Evolutionary conservation across 2,797 vertebrate species (phyloP).

Genomic region (Cynopterus sphinx): DNA sequence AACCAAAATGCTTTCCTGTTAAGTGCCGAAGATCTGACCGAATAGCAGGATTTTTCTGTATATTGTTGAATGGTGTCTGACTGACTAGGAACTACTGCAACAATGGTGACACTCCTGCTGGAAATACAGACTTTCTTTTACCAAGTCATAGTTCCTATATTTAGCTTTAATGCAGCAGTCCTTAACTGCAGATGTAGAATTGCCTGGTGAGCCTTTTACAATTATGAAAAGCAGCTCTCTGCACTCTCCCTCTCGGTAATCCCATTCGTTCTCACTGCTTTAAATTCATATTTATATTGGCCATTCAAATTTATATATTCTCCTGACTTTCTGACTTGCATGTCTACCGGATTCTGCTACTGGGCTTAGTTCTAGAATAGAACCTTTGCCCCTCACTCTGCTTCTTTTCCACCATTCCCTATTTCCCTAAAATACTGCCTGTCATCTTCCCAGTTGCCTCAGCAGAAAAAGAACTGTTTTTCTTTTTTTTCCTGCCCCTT

Average conservation of each 20-base stretch:
- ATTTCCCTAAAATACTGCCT: not conserved
- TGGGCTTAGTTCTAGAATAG: not conserved
- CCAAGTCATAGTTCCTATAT: not conserved
- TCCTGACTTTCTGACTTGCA: not conserved
- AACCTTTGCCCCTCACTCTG: not conserved
- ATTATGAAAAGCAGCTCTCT: not conserved
- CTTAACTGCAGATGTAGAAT: not conserved
- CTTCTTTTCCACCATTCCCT: not conserved
- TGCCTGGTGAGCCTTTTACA: not conserved
- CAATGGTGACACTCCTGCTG: not conserved
- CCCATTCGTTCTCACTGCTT: not conserved
- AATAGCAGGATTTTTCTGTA: not conserved
- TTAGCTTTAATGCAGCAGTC: constrained; percentile 32
- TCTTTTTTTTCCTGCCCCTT: not conserved
- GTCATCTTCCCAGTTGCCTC: not conserved
- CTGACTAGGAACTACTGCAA: not conserved
- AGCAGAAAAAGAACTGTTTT: not conserved
- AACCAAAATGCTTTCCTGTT: not conserved
- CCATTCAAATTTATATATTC: not conserved
- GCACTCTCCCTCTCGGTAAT: not conserved
- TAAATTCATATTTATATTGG: not conserved
- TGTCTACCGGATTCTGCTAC: not conserved
- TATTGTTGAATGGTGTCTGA: not conserved
- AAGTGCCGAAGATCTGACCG: not conserved
- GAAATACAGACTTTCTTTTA: not conserved